Percentiles rank a stretch among this genome's conserved stretches.
phyloP scores from a whole-genome alignment of 1,140 invertebrate species.

The Ostrea denselamellosa region DNA sequence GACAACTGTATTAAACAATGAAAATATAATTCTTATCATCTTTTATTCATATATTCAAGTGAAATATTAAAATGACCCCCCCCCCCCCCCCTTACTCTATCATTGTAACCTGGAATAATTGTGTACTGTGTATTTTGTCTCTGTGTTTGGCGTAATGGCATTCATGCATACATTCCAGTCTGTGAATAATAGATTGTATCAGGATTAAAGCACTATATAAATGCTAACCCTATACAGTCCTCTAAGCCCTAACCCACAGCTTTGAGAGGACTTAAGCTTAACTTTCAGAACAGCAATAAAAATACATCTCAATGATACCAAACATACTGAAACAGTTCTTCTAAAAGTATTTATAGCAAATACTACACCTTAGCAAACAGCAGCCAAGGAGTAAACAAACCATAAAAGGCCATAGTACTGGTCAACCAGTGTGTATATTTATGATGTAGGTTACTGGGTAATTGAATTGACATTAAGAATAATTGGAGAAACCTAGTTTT shows the following conservation, averaged over 20 bases:
- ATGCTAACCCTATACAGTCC: slow-evolving; percentile 11
- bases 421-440: slow-evolving; percentile 22
- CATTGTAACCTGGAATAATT: background rate
- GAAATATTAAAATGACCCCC: background rate
- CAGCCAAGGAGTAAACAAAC: background rate
- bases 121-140: background rate
- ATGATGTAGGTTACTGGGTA: background rate
- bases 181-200: slow-evolving; percentile 36
- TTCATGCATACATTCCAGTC: slow-evolving; percentile 10
- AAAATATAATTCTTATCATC: no score
- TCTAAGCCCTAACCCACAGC: background rate
- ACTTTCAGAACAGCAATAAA: background rate
- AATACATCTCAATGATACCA: background rate
- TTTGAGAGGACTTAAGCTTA: background rate
- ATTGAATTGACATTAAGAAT: background rate
- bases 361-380: background rate
- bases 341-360: background rate
- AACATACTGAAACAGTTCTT: background rate
- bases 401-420: background rate
- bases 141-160: background rate
- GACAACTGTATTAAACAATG: no score
- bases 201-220: slow-evolving; percentile 26
- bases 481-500: no score
- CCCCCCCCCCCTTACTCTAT: background rate
- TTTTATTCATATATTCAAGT: no score